A percentile compares a stretch with the other conserved stretches of the same genome.
Evolutionary conservation across 2,888 invertebrate genomes (phyloP).

Genomic region (Urechis unicinctus): DNA sequence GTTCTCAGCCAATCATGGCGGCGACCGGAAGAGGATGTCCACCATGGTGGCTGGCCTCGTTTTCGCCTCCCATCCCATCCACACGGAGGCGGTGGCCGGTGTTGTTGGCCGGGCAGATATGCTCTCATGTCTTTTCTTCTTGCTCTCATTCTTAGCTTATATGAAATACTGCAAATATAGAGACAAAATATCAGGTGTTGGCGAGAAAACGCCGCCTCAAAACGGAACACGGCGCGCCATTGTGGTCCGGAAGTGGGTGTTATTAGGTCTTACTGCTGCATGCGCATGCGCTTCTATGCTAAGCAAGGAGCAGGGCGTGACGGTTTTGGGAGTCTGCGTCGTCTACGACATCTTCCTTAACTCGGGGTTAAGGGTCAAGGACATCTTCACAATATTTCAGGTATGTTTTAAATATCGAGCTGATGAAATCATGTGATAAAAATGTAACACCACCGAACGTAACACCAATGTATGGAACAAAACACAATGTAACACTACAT

Average conservation of each 20-base stretch:
- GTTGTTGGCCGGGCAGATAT: constrained; percentile 88
- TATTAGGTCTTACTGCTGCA: constrained; percentile 29
- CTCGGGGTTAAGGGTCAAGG: not conserved
- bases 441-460: too few species aligned
- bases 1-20: constrained; percentile 13
- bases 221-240: not conserved
- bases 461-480: too few species aligned
- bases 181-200: constrained; percentile 12
- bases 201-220: not conserved
- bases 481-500: too few species aligned
- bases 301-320: constrained; percentile 92
- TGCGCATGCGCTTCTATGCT: constrained; percentile 57
- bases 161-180: constrained; percentile 49
- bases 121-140: constrained; percentile 82
- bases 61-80: constrained; percentile 92
- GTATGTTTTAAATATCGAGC: too few species aligned
- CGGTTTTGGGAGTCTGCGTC: constrained; percentile 82
- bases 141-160: constrained; percentile 80
- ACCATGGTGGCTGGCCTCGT: constrained; percentile 70
- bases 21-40: constrained; percentile 47
- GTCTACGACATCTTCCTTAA: constrained; percentile 69
- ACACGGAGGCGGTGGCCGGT: constrained; percentile 90
- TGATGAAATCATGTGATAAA: too few species aligned
- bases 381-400: not conserved
- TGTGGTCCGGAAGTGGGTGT: constrained; percentile 30